A percentile compares a stretch with the other conserved stretches of the same genome.
phyloP scores from a whole-genome alignment of 2,113 vertebrate genomes.

The Sapajus apella region DNA sequence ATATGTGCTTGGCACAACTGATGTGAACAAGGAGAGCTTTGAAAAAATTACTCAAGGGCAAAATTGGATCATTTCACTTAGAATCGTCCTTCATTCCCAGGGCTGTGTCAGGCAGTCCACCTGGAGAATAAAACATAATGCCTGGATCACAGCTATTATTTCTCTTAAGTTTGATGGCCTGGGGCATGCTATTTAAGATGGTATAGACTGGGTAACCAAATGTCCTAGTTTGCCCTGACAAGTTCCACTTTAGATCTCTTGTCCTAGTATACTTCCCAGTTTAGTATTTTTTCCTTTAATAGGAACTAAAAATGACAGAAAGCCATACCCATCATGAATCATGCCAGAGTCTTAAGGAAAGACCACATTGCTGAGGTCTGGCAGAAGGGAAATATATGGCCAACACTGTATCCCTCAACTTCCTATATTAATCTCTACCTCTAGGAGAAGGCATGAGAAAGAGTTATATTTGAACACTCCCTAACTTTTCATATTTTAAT shows the following conservation, averaged over 20 bases:
- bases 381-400: background rate
- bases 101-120: background rate
- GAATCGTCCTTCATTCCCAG: background rate
- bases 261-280: background rate
- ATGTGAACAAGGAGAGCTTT: background rate
- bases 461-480: background rate
- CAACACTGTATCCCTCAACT: background rate
- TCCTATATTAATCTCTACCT: background rate
- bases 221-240: background rate
- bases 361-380: background rate
- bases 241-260: too few species aligned
- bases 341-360: background rate
- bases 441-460: background rate
- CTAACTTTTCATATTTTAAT: background rate
- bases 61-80: background rate
- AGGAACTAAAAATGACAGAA: background rate
- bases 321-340: background rate
- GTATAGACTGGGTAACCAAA: background rate
- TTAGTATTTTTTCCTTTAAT: background rate
- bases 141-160: background rate
- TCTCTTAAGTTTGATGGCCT: background rate
- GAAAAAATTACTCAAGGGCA: background rate
- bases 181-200: background rate
- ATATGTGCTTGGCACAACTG: background rate
- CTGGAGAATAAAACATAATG: background rate